Conservation (phyloP, 1,140 invertebrate species). For the Platyura marginata region DNA sequence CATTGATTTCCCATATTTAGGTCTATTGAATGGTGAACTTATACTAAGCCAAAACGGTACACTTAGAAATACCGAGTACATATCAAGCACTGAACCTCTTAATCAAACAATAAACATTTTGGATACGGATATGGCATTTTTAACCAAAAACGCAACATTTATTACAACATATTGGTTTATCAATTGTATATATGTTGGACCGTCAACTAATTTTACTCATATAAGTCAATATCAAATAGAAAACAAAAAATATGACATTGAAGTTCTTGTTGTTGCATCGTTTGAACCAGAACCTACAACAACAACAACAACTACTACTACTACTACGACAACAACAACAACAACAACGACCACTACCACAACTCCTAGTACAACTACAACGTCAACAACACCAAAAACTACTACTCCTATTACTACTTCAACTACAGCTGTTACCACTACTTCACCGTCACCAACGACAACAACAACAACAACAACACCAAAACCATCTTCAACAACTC, state of each 20-base stretch:
- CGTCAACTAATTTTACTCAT: conserved; percentile 36
- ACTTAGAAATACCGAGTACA: conserved; percentile 31
- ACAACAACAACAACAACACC: conserved; percentile 24
- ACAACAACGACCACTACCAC: conserved; percentile 33
- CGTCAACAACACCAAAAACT: conserved; percentile 33
- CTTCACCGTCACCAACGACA: conserved; percentile 28
- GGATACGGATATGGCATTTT: conserved; percentile 35
- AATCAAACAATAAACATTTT: conserved; percentile 36
- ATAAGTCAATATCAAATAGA: conserved; percentile 39
- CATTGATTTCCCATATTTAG: conserved; percentile 21
- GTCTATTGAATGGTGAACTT: conserved; percentile 41
- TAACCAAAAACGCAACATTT: conserved; percentile 37
- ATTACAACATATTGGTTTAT: conserved; percentile 57
- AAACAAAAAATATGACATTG: conserved; percentile 38
- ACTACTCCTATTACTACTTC: conserved; percentile 31
- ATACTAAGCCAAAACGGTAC: conserved; percentile 37
- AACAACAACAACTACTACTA: conserved; percentile 34
- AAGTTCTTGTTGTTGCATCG: conserved; percentile 47
- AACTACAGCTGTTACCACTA: conserved; percentile 31
- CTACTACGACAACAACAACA: conserved; percentile 28
- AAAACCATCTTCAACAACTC: conserved; percentile 6
- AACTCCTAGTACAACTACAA: conserved; percentile 28
- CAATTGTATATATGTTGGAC: conserved; percentile 49
- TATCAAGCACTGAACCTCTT: conserved; percentile 36
- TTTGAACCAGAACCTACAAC: conserved; percentile 39